Percentiles rank a stretch among this genome's conserved stretches.
These are phyloP conservation scores for Aix galericulata DNA, from an alignment of 2,113 vertebrate genomes.

Conservation along the genomic window DNA sequence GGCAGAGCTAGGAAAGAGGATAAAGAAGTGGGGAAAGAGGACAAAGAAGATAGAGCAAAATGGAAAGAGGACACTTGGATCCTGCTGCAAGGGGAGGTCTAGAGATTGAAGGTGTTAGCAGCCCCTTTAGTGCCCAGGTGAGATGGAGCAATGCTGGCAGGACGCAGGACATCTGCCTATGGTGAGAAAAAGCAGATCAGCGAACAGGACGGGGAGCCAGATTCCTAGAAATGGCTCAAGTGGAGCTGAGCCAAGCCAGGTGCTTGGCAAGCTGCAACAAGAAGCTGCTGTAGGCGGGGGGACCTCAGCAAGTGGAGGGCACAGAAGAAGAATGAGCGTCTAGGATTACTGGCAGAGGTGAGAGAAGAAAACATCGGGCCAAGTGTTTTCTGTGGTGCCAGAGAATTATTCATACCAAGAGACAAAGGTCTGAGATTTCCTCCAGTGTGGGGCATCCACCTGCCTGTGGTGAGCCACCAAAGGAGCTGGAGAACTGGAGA, in stretches of 20 bases:
- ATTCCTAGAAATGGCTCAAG: not conserved
- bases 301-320: not conserved
- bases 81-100: not conserved
- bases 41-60: not conserved
- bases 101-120: not conserved
- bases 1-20: not conserved
- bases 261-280: not conserved
- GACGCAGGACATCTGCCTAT: not conserved
- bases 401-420: not conserved
- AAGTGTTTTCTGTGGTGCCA: not conserved
- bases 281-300: not conserved
- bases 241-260: not conserved
- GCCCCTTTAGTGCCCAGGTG: not conserved
- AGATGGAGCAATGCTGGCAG: not conserved
- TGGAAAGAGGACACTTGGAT: not conserved
- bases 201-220: not conserved
- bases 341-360: not conserved
- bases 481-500: not conserved
- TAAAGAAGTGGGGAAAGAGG: not conserved
- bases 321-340: not conserved
- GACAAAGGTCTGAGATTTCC: not conserved
- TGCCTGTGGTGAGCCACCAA: fast-evolving
- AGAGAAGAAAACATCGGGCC: not conserved
- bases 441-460: not conserved
- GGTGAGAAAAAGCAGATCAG: not conserved